Conservation (phyloP, 2,113 vertebrate species). For the Crotalus horridus region DNA sequence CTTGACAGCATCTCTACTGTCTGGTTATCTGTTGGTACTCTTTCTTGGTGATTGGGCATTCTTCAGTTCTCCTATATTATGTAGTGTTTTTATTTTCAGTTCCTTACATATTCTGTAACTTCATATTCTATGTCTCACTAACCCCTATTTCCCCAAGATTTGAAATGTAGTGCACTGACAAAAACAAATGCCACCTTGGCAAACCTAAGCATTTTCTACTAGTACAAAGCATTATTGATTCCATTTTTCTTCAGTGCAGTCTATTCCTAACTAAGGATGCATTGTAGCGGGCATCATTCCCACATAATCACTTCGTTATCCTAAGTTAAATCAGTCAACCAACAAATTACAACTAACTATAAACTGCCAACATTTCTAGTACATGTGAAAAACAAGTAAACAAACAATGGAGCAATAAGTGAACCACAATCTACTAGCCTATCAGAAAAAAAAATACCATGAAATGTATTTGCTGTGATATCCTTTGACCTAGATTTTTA, state of each 20-base stretch:
- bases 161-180: neutral
- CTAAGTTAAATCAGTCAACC: neutral
- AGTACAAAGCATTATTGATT: neutral
- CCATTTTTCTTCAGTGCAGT: neutral
- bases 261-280: neutral
- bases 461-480: neutral
- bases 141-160: neutral
- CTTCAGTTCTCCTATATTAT: neutral
- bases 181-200: neutral
- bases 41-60: neutral
- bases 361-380: neutral
- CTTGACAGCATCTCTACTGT: neutral
- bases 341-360: neutral
- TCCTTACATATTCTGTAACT: neutral
- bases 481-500: neutral
- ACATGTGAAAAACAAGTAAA: neutral
- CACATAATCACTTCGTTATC: neutral
- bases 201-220: neutral
- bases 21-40: neutral
- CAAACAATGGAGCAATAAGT: neutral
- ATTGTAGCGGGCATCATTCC: neutral
- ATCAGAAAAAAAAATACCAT: neutral
- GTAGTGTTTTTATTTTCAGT: neutral
- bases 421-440: neutral
- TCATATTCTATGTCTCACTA: neutral